Conservation (phyloP, 1,140 invertebrate genomes). For the Neodiprion lecontei region DNA sequence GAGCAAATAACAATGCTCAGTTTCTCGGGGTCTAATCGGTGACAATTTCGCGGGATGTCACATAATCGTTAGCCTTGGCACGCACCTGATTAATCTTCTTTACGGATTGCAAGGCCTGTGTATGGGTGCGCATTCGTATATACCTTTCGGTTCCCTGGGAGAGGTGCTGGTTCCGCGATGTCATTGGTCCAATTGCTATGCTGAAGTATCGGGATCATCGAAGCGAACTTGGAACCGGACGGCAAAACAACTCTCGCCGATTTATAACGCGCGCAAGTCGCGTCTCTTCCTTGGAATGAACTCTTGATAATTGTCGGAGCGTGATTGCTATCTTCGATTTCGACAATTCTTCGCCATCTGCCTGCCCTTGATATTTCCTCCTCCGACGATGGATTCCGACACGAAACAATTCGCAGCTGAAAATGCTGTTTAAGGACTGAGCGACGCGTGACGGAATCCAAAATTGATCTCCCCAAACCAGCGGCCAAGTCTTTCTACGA, state of each 20-base stretch:
- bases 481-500: too few species aligned
- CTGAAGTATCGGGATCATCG: not conserved
- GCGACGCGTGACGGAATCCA: slow-evolving; percentile 18
- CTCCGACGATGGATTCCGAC: slow-evolving; percentile 20
- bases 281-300: too few species aligned
- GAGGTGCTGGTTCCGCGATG: not conserved
- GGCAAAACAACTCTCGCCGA: not conserved
- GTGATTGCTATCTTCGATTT: slow-evolving; percentile 28
- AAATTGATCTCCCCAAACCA: slow-evolving; percentile 8
- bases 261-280: not conserved
- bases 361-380: not conserved
- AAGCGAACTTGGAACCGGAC: not conserved
- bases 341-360: slow-evolving; percentile 13
- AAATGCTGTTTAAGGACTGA: slow-evolving; percentile 14
- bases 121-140: too few species aligned
- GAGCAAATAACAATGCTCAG: not conserved
- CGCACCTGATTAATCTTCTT: slow-evolving; percentile 6
- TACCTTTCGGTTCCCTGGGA: not conserved
- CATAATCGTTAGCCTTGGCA: not conserved
- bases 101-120: not conserved
- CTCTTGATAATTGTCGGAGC: slow-evolving; percentile 22
- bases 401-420: slow-evolving; percentile 23
- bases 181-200: not conserved
- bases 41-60: not conserved
- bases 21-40: not conserved